Evolutionary conservation across 2,888 invertebrate species (phyloP).

Genomic region (Erebia aethiops): DNA sequence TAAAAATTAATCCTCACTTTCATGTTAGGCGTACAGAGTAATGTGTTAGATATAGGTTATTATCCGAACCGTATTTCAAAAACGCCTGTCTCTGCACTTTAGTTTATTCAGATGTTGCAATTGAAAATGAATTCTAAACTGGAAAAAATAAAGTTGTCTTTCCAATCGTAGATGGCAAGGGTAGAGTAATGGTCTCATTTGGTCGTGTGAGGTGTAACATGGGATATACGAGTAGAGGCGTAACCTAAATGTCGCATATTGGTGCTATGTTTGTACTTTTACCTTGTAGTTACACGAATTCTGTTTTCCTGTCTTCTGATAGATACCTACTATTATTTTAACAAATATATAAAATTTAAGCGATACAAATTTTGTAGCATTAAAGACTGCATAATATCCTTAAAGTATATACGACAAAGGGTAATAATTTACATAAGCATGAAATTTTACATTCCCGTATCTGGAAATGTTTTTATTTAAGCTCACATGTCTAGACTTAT

Average conservation of each 20-base stretch:
- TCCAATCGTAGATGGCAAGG: constrained; percentile 50
- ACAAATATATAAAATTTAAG: neutral
- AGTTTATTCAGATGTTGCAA: constrained; percentile 43
- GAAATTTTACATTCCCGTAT: no score
- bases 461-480: neutral
- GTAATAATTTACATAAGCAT: no score
- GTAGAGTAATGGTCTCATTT: constrained; percentile 74
- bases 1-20: constrained; percentile 37
- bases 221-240: constrained; percentile 60
- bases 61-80: constrained; percentile 54
- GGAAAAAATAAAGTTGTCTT: constrained; percentile 55
- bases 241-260: constrained; percentile 68
- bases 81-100: constrained; percentile 59
- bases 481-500: constrained; percentile 1
- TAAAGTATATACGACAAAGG: no score
- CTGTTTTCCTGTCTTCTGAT: constrained; percentile 43
- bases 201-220: constrained; percentile 68
- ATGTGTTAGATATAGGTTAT: constrained; percentile 40
- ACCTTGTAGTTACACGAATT: constrained; percentile 24
- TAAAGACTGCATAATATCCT: no score
- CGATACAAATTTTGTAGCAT: no score
- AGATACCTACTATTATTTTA: neutral
- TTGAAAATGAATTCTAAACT: constrained; percentile 52
- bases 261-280: constrained; percentile 52
- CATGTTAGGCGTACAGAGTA: constrained; percentile 35